phyloP scores from a whole-genome alignment of 2,797 vertebrate species.

The Cynodonichthys magdalenae region DNA sequence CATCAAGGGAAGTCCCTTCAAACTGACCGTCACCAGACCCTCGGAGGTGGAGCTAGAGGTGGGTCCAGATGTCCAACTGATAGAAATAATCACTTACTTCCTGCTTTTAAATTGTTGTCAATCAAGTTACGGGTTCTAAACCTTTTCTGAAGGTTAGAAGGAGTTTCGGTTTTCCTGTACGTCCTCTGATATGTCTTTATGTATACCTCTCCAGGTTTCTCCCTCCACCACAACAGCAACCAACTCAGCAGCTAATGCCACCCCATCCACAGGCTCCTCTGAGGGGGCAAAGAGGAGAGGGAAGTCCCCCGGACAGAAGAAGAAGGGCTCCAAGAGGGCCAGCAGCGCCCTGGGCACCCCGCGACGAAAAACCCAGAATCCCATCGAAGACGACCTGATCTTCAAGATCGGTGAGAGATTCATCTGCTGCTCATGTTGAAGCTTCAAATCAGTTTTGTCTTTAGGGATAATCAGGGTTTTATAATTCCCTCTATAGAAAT shows the following conservation, averaged over 20 bases:
- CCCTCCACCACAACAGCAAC: conserved; percentile 87
- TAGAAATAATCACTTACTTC: too few species aligned
- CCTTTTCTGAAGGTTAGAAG: too few species aligned
- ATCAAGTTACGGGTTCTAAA: too few species aligned
- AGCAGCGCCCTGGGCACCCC: conserved; percentile 96
- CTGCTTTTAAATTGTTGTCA: too few species aligned
- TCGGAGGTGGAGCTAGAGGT: conserved; percentile 78
- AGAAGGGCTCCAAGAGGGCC: conserved; percentile 92
- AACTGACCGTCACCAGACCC: conserved; percentile 86
- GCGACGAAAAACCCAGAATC: conserved; percentile 91
- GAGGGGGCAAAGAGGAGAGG: conserved; percentile 93
- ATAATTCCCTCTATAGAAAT: too few species aligned
- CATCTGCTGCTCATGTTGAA: not conserved
- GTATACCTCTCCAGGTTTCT: conserved; percentile 58
- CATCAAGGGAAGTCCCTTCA: conserved; percentile 96
- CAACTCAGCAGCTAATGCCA: conserved; percentile 79
- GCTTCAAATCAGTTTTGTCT: too few species aligned
- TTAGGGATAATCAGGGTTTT: not conserved
- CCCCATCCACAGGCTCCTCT: conserved; percentile 81
- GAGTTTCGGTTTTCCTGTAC: not conserved
- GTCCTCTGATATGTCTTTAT: not conserved
- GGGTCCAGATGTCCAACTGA: not conserved
- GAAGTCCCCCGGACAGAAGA: conserved; percentile 93
- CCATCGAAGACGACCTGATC: conserved; percentile 96
- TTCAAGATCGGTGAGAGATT: conserved; percentile 89